phyloP scores from a whole-genome alignment of 1,140 invertebrate genomes.

The Cydia splendana region DNA sequence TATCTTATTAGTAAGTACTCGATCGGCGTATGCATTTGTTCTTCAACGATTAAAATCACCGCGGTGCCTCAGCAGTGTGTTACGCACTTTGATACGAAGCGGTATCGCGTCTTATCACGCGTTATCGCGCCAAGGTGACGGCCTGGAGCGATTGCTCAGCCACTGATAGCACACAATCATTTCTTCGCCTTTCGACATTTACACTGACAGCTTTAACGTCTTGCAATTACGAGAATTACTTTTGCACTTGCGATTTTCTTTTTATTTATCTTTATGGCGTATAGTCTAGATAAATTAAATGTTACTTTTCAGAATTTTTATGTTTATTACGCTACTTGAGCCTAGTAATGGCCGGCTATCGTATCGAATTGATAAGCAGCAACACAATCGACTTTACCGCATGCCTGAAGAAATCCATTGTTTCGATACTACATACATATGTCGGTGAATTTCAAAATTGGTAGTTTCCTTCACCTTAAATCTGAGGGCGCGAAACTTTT shows the following conservation, averaged over 20 bases:
- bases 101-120: slow-evolving; percentile 62
- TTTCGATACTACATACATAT: not conserved
- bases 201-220: not conserved
- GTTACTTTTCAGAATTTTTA: not conserved
- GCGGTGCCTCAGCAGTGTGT: slow-evolving; percentile 17
- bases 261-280: not conserved
- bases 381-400: slow-evolving; percentile 12
- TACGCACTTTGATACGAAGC: slow-evolving; percentile 43
- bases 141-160: slow-evolving; percentile 63
- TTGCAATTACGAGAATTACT: not conserved
- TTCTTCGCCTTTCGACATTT: slow-evolving; percentile 28
- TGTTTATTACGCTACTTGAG: not conserved
- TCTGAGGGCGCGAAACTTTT: slow-evolving; percentile 13
- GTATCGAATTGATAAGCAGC: slow-evolving; percentile 15
- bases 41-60: slow-evolving; percentile 13
- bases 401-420: slow-evolving; percentile 18
- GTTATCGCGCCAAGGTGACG: slow-evolving; percentile 76
- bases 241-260: not conserved
- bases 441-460: not conserved
- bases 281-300: not conserved
- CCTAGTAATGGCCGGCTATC: not conserved
- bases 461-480: slow-evolving; percentile 15
- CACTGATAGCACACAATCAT: slow-evolving; percentile 47
- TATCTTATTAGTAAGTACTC: not conserved
- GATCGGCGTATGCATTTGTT: not conserved